These are phyloP conservation scores for Agrotis ipsilon DNA, from an alignment of 2,888 invertebrate genomes.

Conservation along the genomic window DNA sequence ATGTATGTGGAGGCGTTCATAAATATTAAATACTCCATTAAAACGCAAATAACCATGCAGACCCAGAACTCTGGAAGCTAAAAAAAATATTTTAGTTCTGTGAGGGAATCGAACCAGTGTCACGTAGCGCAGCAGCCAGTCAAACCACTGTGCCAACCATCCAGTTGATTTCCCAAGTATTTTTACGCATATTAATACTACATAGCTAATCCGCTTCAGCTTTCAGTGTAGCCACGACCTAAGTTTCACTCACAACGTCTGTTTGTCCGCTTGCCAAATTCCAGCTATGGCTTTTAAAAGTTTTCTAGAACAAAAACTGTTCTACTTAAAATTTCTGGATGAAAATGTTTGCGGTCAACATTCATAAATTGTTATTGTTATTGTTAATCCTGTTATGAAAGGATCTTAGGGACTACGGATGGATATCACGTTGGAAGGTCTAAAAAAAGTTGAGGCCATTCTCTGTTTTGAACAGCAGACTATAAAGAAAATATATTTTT, in stretches of 20 bases:
- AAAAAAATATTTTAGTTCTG: too few relatives aligned
- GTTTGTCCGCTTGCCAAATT: constrained; percentile 48
- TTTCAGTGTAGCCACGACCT: background rate
- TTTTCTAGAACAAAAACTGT: constrained; percentile 35
- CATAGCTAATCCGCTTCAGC: background rate
- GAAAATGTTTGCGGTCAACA: constrained; percentile 17
- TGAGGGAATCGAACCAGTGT: too few relatives aligned
- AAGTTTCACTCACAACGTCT: constrained; percentile 25
- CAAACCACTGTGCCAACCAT: too few relatives aligned
- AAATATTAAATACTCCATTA: too few relatives aligned
- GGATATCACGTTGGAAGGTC: background rate
- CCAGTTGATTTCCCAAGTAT: too few relatives aligned
- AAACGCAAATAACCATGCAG: too few relatives aligned
- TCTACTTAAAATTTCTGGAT: constrained; percentile 37
- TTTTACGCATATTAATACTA: background rate
- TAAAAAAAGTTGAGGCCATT: background rate
- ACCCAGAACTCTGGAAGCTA: too few relatives aligned
- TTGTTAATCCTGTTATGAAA: constrained; percentile 8
- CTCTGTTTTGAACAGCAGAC: background rate
- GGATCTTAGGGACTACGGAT: background rate
- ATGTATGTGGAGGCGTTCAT: too few relatives aligned
- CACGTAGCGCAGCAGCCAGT: too few relatives aligned
- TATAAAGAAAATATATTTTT: background rate
- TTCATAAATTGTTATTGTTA: constrained; percentile 33
- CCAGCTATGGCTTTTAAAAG: constrained; percentile 46